These are phyloP conservation scores for Mactra quadrangularis DNA, from an alignment of 1,140 invertebrate species.

Conservation along the genomic window DNA sequence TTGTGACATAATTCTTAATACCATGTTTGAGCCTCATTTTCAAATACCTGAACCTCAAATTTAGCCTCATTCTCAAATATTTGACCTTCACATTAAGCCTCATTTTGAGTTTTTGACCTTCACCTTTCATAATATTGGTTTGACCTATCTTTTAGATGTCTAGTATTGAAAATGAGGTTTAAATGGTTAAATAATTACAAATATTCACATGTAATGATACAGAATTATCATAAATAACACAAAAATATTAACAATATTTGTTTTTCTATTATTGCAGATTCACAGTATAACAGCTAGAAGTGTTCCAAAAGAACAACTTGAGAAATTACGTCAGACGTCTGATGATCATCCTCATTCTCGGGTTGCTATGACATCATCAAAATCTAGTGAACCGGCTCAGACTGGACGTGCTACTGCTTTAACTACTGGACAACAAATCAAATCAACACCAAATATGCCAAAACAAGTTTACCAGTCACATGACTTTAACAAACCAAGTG, in stretches of 20 bases:
- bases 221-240: too few relatives aligned
- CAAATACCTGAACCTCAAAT: too few relatives aligned
- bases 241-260: neutral
- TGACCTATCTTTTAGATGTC: too few relatives aligned
- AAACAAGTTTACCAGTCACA: conserved; percentile 53
- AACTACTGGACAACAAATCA: conserved; percentile 57
- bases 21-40: too few relatives aligned
- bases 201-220: too few relatives aligned
- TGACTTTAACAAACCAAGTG: neutral
- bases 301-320: conserved; percentile 73
- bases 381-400: conserved; percentile 46
- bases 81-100: too few relatives aligned
- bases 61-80: too few relatives aligned
- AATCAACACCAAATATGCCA: conserved; percentile 35
- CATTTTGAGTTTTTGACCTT: too few relatives aligned
- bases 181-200: too few relatives aligned
- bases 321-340: conserved; percentile 44
- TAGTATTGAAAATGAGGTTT: too few relatives aligned
- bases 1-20: too few relatives aligned
- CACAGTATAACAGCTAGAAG: conserved; percentile 78
- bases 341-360: conserved; percentile 33
- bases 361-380: conserved; percentile 44
- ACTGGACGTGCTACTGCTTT: conserved; percentile 45
- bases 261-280: conserved; percentile 68
- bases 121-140: too few relatives aligned